These are phyloP conservation scores for Malacosoma neustria DNA, from an alignment of 2,888 invertebrate species.

Conservation along the genomic window DNA sequence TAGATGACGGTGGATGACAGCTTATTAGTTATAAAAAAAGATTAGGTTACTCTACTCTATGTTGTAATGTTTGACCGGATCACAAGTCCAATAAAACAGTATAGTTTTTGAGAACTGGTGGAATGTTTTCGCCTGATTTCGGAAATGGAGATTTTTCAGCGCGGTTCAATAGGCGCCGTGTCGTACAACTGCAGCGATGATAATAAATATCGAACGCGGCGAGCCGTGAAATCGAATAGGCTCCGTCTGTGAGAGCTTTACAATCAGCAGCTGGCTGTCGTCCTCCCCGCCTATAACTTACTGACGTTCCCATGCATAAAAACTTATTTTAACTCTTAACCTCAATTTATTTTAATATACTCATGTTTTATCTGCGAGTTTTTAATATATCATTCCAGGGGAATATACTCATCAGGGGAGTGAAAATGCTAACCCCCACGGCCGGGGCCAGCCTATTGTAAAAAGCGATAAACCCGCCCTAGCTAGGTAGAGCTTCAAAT, in stretches of 20 bases:
- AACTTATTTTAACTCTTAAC: conserved; percentile 33
- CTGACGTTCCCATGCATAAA: conserved; percentile 53
- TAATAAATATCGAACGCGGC: conserved; percentile 72
- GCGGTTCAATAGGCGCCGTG: conserved; percentile 70
- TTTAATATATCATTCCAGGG: no score
- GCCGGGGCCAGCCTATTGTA: no score
- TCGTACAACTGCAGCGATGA: conserved; percentile 73
- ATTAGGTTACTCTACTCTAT: no score
- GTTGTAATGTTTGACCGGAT: no score
- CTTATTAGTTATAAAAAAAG: no score
- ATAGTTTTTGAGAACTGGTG: conserved; percentile 36
- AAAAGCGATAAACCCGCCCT: no score
- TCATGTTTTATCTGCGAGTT: no score
- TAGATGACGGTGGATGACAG: no score
- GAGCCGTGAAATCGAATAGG: conserved; percentile 75
- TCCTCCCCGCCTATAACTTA: conserved; percentile 47
- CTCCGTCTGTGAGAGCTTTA: conserved; percentile 73
- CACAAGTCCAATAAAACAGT: no score
- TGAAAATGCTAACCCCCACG: no score
- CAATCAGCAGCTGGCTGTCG: conserved; percentile 70
- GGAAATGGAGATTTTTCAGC: conserved; percentile 66
- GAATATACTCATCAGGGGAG: no score
- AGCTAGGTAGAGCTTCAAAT: no score
- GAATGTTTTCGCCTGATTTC: conserved; percentile 65
- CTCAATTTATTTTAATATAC: neutral